phyloP scores from a whole-genome alignment of 2,113 vertebrate genomes.

The Chelonoidis abingdonii region DNA sequence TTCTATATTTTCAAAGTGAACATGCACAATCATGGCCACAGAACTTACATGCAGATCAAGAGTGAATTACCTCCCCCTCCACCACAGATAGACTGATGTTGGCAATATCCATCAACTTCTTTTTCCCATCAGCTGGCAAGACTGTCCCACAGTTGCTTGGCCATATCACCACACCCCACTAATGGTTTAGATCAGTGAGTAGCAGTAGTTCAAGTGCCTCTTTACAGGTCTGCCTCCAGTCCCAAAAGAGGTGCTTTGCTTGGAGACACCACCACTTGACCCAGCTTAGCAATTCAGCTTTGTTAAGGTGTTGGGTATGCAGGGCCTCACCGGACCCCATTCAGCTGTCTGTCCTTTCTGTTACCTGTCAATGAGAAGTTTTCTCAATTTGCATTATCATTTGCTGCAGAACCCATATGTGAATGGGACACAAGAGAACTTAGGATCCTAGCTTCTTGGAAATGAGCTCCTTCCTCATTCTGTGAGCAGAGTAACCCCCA shows the following conservation, averaged over 20 bases:
- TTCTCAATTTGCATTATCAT: accelerated
- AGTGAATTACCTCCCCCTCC: background rate
- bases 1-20: background rate
- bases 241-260: background rate
- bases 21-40: background rate
- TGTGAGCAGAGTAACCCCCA: background rate
- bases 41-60: background rate
- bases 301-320: background rate
- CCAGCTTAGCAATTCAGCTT: background rate
- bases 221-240: background rate
- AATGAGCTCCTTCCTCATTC: accelerated
- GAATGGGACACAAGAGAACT: background rate
- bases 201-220: background rate
- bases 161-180: background rate
- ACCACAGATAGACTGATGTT: background rate
- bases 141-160: accelerated
- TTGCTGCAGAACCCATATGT: accelerated
- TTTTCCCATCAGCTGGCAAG: background rate
- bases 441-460: background rate
- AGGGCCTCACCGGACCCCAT: background rate
- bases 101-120: background rate
- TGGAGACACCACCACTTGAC: background rate
- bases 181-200: background rate
- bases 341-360: no score
- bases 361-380: background rate